A percentile compares a stretch with the other conserved stretches of the same genome.
Conservation (phyloP, 2,888 invertebrate species). For the Chrysina gloriosa region DNA sequence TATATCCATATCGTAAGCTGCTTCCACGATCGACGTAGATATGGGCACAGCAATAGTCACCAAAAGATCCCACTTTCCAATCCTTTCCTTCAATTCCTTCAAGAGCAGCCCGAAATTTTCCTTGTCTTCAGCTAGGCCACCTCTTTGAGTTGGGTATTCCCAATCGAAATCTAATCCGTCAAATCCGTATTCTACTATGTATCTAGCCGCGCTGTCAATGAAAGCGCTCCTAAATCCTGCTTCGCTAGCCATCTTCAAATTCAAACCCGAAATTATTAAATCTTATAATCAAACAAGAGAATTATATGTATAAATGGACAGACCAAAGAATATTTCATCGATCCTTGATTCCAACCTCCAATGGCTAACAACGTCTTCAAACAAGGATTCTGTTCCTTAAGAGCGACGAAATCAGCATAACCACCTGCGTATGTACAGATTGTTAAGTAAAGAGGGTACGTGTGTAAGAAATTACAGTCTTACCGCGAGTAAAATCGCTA, state of each 20-base stretch:
- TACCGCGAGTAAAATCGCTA: constrained; percentile 61
- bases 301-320: too few species aligned
- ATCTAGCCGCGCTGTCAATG: constrained; percentile 63
- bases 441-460: neutral
- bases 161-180: constrained; percentile 68
- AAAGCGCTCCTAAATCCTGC: constrained; percentile 61
- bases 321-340: constrained; percentile 64
- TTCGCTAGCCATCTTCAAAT: constrained; percentile 62
- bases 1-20: constrained; percentile 63
- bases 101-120: constrained; percentile 63
- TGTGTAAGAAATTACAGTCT: constrained; percentile 31
- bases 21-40: constrained; percentile 56
- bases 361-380: constrained; percentile 65
- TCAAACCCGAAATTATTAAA: neutral
- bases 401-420: constrained; percentile 59
- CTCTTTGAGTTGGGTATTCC: constrained; percentile 66
- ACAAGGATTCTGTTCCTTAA: constrained; percentile 63
- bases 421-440: constrained; percentile 43
- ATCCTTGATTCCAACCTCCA: constrained; percentile 68
- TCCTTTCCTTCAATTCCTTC: constrained; percentile 60
- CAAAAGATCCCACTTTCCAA: constrained; percentile 61
- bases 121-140: constrained; percentile 63
- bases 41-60: constrained; percentile 67
- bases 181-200: constrained; percentile 63
- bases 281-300: neutral